Evolutionary conservation across 2,888 invertebrate genomes (phyloP), one percentile per base, ranked within the genome.

Genomic region (Dynastes maya): DNA sequence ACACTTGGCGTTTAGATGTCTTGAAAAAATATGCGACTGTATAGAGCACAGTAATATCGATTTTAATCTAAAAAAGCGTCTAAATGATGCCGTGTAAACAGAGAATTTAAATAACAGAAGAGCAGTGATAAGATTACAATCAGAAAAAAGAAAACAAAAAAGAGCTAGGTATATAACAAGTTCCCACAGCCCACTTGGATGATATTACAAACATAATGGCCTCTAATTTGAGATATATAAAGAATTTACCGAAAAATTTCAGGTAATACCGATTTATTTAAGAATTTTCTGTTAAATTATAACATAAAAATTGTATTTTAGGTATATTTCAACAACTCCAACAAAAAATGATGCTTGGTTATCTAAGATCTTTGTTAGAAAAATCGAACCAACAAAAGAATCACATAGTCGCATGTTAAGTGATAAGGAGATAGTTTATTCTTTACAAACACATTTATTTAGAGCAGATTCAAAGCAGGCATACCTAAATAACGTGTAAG

Each of bases 381-480:
- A 95, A 88, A 96, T 98, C 86, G 97, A 98, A 87, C 97, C 97
- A 4, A 97, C 97, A 1, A 97, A 97, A 89, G 97, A 98, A 88
- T 95, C 98, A 2, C 99, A 99, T 89, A 98, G 98, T 86, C 94
- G 97, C 82, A 96, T 98, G 94, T 92, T 99, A 68, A 97, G 98
- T 85, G 97, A 97, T 89, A 98, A 98, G 89, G 98, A 98, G 89
- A 93, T 95, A 78, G 95, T 99, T 85, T 99, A 97, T 89, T 97
- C 98, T 81, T 91, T 99, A 79, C 96, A 98, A 88, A 98, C 98
- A 81, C 98, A 98, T 89, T 96, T 97, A 88, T 96, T 98, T 83
- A 94, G 96, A 85, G 96, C 98, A 55, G 97, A 97, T 89, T 94
- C 93, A 67, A 94, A 95, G 90, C 93, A 94, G 83, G 92, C 94